phyloP scores from a whole-genome alignment of 2,113 vertebrate genomes.

The Zapornia atra region DNA sequence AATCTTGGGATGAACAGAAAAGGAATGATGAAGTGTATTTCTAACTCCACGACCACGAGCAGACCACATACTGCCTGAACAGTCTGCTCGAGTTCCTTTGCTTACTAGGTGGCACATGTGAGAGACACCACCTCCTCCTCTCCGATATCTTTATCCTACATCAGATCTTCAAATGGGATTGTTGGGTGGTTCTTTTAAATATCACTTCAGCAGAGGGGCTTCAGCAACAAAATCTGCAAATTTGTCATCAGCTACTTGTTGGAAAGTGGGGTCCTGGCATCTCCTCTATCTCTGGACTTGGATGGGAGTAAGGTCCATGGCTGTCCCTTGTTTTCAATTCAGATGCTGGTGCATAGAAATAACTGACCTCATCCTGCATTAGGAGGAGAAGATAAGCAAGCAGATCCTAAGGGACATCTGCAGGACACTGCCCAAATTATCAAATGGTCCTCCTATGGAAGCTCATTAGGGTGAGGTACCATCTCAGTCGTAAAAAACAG shows the following conservation, averaged over 20 bases:
- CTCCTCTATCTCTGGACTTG: background rate
- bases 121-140: background rate
- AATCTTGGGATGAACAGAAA: background rate
- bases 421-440: background rate
- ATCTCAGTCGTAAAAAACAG: background rate
- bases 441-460: background rate
- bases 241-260: background rate
- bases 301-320: background rate
- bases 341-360: background rate
- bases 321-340: background rate
- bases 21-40: background rate
- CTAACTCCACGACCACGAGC: background rate
- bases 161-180: background rate
- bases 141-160: background rate
- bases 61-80: background rate
- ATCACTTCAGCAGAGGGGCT: background rate
- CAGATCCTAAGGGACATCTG: background rate
- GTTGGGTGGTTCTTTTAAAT: background rate
- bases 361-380: background rate
- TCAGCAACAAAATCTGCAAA: background rate
- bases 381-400: background rate
- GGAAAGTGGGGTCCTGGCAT: background rate
- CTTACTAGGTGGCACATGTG: background rate
- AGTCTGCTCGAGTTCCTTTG: background rate
- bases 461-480: background rate